Base-by-base conservation (phyloP, 2,888 invertebrate genomes). In the Tenthredo distinguenda region DNA sequence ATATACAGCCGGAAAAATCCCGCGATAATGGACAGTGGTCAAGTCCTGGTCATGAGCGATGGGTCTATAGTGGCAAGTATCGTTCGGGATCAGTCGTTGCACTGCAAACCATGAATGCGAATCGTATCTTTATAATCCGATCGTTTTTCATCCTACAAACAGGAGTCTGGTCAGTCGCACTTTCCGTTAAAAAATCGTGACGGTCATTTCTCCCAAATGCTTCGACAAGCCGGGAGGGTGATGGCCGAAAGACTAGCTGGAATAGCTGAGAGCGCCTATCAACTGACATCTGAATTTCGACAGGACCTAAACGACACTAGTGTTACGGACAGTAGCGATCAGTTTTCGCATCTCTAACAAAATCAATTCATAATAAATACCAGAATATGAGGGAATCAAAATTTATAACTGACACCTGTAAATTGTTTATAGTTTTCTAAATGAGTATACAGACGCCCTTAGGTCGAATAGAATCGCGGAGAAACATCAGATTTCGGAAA, bases 11-110 rank as follows among this genome's bases (percentile, higher is more conserved):
- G n/a, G n/a, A n/a, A n/a, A n/a, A n/a, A n/a, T n/a, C n/a, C n/a
- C 92, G 98, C 98, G 0, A 97, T 99, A 87, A 98, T 99, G 96
- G 98, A 99, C 93, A 98, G 97, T 0, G 98, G 98, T 94, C 95
- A 96, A 86, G 96, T 98, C 26, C 95, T 98, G 91, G 98, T 98
- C 1, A 96, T 99, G 96, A 97, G 98, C 91, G 95, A 96, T 7
- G 99, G 99, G 0, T 93, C 94, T 26, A 95, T 97, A 84, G 96
- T 96, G 85, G 94, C 94, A 91, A n/a, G 43, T 72, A 43, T 40
- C 10, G n/a, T 40, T 43, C n/a, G 40, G 31, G 79, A n/a, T n/a
- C 12, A 10, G 2, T 72, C n/a, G 40, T 72, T 10, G 21, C 3
- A 72, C 0, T 72, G 12, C 0, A 10, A 12, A 72, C 9, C 18